phyloP scores from a whole-genome alignment of 2,888 invertebrate species.

The Cistogaster globosa region DNA sequence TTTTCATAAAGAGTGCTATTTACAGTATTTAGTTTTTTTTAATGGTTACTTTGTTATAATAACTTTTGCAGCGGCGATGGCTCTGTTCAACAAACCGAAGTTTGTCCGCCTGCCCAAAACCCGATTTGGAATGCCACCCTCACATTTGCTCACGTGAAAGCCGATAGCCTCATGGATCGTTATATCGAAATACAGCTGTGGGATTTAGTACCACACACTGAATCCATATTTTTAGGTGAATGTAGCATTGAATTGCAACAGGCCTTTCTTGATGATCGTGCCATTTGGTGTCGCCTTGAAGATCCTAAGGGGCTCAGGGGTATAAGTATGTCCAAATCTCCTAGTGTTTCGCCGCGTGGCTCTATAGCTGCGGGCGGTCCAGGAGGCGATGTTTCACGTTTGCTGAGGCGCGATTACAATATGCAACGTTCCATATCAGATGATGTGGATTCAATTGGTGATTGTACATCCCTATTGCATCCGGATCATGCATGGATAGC shows the following conservation, averaged over 20 bases:
- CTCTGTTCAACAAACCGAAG: slow-evolving; percentile 91
- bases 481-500: slow-evolving; percentile 93
- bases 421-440: slow-evolving; percentile 90
- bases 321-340: slow-evolving; percentile 86
- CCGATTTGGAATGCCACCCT: slow-evolving; percentile 97
- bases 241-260: slow-evolving; percentile 87
- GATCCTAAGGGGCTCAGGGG: slow-evolving; percentile 88
- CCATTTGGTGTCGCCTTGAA: slow-evolving; percentile 94
- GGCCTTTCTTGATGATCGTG: slow-evolving; percentile 93
- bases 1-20: no score
- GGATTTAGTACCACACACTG: slow-evolving; percentile 93
- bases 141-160: slow-evolving; percentile 90
- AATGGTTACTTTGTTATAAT: not conserved
- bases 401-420: slow-evolving; percentile 89
- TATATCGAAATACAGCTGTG: slow-evolving; percentile 94
- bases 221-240: slow-evolving; percentile 91
- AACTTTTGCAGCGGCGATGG: slow-evolving; percentile 86
- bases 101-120: slow-evolving; percentile 93
- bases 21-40: not conserved
- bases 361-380: slow-evolving; percentile 84
- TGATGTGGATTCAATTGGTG: slow-evolving; percentile 90
- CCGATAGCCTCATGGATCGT: slow-evolving; percentile 90
- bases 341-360: slow-evolving; percentile 91
- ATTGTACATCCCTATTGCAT: slow-evolving; percentile 90
- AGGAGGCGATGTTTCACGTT: slow-evolving; percentile 86